Percentiles rank a stretch among this genome's conserved stretches.
These are phyloP conservation scores for Odocoileus virginianus DNA, from an alignment of 2,113 vertebrate genomes.

Conservation along the genomic window DNA sequence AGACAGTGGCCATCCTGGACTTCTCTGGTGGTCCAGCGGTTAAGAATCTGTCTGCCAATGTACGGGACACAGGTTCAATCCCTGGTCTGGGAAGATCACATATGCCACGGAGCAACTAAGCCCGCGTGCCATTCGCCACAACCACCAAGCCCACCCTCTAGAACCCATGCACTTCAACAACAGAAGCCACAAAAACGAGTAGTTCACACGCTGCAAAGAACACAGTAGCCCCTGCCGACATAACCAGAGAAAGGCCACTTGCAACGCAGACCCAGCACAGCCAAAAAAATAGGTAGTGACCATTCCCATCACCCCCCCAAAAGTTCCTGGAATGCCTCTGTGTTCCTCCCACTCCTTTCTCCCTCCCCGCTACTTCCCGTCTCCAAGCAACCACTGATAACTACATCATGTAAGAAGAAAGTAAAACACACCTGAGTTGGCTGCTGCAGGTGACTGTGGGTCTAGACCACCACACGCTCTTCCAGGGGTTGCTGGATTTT, in stretches of 20 bases:
- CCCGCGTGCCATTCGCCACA: not conserved
- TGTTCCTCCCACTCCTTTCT: not conserved
- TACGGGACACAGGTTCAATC: not conserved
- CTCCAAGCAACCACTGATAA: not conserved
- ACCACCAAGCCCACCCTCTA: not conserved
- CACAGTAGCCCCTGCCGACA: not conserved
- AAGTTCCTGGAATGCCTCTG: not conserved
- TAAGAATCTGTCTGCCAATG: not conserved
- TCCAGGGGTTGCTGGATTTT: not conserved
- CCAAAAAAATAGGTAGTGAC: not conserved
- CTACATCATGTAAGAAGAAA: not conserved
- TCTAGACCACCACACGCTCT: not conserved
- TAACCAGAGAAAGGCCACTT: not conserved
- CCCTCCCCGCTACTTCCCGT: not conserved
- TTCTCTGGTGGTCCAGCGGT: not conserved
- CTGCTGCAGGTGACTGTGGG: not conserved
- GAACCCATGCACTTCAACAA: not conserved
- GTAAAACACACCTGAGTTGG: too few species aligned
- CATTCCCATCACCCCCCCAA: not conserved
- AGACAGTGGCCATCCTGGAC: not conserved
- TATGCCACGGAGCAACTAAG: not conserved
- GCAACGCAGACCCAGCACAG: rapidly evolving
- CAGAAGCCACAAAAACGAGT: not conserved
- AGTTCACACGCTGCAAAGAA: not conserved
- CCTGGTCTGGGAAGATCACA: not conserved